These are phyloP conservation scores for Galleria mellonella DNA, from an alignment of 1,140 invertebrate genomes.

Conservation along the genomic window DNA sequence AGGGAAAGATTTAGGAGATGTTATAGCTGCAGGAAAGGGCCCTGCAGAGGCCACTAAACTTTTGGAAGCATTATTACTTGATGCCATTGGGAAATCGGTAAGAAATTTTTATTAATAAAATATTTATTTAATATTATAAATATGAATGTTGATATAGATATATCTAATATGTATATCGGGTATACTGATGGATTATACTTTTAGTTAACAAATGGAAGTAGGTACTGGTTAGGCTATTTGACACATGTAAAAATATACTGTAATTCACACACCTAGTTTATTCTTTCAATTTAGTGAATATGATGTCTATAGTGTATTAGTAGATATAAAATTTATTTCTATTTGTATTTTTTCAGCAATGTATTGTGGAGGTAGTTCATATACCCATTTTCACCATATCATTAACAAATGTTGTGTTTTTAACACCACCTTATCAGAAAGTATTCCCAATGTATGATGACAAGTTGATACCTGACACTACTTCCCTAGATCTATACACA, in stretches of 20 bases:
- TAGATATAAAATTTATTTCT: too few relatives aligned
- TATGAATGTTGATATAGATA: too few relatives aligned
- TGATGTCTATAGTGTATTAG: too few relatives aligned
- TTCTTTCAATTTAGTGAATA: too few relatives aligned
- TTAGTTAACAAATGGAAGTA: too few relatives aligned
- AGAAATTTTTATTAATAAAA: too few relatives aligned
- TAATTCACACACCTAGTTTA: too few relatives aligned
- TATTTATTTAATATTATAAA: too few relatives aligned
- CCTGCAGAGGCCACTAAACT: conserved; percentile 41
- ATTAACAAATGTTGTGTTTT: conserved; percentile 77
- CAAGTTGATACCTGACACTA: conserved; percentile 53
- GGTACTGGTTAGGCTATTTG: too few relatives aligned
- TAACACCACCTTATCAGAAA: conserved; percentile 77
- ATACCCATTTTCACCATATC: conserved; percentile 77
- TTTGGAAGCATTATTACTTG: conserved; percentile 46
- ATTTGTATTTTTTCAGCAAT: conserved; percentile 73
- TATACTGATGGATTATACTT: too few relatives aligned
- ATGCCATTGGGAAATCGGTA: conserved; percentile 60
- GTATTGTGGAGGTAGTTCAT: conserved; percentile 77
- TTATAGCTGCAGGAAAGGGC: conserved; percentile 39
- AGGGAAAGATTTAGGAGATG: conserved; percentile 50
- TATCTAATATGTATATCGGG: too few relatives aligned
- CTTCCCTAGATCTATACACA: conserved; percentile 62
- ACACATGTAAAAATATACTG: too few relatives aligned
- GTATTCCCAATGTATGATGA: conserved; percentile 76